phyloP scores from a whole-genome alignment of 2,888 invertebrate species.

The Meiosimyza platycephala region DNA sequence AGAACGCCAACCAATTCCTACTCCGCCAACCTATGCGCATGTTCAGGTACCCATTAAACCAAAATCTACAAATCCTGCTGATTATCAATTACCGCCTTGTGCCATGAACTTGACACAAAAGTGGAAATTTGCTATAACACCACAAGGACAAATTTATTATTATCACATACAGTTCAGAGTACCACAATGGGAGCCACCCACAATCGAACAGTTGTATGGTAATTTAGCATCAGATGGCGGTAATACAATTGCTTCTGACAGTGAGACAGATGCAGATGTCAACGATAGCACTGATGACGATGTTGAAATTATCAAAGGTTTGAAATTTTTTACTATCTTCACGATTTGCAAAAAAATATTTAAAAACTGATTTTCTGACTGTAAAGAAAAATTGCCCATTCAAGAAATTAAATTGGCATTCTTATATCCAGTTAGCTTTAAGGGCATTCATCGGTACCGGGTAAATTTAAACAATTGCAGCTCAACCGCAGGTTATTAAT shows the following conservation, averaged over 20 bases:
- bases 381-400: too few species aligned
- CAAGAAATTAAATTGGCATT: too few species aligned
- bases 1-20: slow-evolving; percentile 56
- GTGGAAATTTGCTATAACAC: slow-evolving; percentile 89
- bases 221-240: slow-evolving; percentile 12
- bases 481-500: too few species aligned
- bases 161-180: slow-evolving; percentile 85
- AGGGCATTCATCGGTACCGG: too few species aligned
- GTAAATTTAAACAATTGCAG: too few species aligned
- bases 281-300: slow-evolving; percentile 52
- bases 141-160: slow-evolving; percentile 88
- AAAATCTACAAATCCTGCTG: slow-evolving; percentile 56
- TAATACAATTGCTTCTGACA: slow-evolving; percentile 43
- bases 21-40: slow-evolving; percentile 62
- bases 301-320: slow-evolving; percentile 50
- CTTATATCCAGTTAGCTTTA: too few species aligned
- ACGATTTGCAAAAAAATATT: not conserved
- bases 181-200: slow-evolving; percentile 84
- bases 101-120: slow-evolving; percentile 77
- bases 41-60: slow-evolving; percentile 54
- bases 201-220: slow-evolving; percentile 57
- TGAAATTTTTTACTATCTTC: not conserved
- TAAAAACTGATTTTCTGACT: too few species aligned
- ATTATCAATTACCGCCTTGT: slow-evolving; percentile 68
- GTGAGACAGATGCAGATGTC: slow-evolving; percentile 45